phyloP scores from a whole-genome alignment of 2,888 invertebrate genomes.

The Trisateles emortualis region DNA sequence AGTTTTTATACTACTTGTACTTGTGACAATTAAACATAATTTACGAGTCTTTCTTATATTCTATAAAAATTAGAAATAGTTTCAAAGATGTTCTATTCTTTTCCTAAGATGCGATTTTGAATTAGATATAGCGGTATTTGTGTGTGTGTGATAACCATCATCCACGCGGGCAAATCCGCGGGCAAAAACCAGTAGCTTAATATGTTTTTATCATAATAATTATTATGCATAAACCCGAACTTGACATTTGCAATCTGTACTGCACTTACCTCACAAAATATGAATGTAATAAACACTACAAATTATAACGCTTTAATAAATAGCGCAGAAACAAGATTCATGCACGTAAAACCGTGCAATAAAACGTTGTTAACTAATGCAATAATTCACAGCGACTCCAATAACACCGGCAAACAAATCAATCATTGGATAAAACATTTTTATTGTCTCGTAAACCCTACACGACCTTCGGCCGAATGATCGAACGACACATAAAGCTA shows the following conservation, averaged over 20 bases:
- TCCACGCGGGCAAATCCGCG: too few relatives aligned
- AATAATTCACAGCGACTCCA: conserved; percentile 40
- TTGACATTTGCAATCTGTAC: background rate
- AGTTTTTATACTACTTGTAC: too few relatives aligned
- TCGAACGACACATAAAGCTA: conserved; percentile 63
- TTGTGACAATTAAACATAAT: too few relatives aligned
- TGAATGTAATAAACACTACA: background rate
- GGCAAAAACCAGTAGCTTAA: too few relatives aligned
- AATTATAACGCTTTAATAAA: background rate
- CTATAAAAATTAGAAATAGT: too few relatives aligned
- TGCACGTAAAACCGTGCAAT: conserved; percentile 17
- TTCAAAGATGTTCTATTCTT: too few relatives aligned
- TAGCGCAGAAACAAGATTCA: conserved; percentile 9
- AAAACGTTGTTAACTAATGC: conserved; percentile 22
- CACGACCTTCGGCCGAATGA: conserved; percentile 59
- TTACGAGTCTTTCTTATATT: too few relatives aligned
- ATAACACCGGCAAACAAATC: conserved; percentile 40
- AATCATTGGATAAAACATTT: conserved; percentile 48
- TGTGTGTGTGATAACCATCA: too few relatives aligned
- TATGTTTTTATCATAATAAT: background rate
- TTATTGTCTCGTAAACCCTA: conserved; percentile 54
- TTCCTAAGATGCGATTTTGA: too few relatives aligned
- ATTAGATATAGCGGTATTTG: too few relatives aligned
- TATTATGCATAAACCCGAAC: background rate
- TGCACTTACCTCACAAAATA: background rate